These are phyloP conservation scores for Brachyptera putata DNA, from an alignment of 2,888 invertebrate species.

Conservation along the genomic window DNA sequence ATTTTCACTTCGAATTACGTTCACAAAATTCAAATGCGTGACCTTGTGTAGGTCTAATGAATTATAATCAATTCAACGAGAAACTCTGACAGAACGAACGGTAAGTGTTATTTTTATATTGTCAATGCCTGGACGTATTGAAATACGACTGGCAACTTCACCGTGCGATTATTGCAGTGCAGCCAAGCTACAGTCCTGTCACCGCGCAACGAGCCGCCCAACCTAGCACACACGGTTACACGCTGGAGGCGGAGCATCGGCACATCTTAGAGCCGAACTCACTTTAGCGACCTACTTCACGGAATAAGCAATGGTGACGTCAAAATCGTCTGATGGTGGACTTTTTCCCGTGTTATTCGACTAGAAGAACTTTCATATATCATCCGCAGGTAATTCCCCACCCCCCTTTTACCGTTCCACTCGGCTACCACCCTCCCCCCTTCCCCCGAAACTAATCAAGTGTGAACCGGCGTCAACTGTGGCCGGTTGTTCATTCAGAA, in stretches of 20 bases:
- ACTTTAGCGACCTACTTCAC: conserved; percentile 16
- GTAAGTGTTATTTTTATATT: too few species aligned
- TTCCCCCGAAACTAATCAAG: not conserved
- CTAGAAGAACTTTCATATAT: conserved; percentile 3
- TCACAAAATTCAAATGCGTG: too few species aligned
- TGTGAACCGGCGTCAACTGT: not conserved
- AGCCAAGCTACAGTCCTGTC: not conserved
- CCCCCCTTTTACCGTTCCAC: not conserved
- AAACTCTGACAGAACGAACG: too few species aligned
- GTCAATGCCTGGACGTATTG: not conserved
- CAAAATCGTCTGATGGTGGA: not conserved
- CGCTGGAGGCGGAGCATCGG: not conserved
- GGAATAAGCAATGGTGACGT: conserved; percentile 7
- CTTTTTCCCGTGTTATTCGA: conserved; percentile 7
- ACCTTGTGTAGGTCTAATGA: too few species aligned
- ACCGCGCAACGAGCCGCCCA: not conserved
- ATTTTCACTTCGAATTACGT: too few species aligned
- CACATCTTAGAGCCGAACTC: not conserved
- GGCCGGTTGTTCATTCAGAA: too few species aligned
- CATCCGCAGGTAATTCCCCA: too few species aligned
- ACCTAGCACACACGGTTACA: too few species aligned
- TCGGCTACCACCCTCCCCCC: not conserved
- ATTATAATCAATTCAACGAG: too few species aligned
- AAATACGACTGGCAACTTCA: conserved; percentile 10
- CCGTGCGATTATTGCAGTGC: not conserved